A percentile compares a stretch with the other conserved stretches of the same genome.
Conservation (phyloP, 2,113 vertebrate species). For the Hylia prasina region DNA sequence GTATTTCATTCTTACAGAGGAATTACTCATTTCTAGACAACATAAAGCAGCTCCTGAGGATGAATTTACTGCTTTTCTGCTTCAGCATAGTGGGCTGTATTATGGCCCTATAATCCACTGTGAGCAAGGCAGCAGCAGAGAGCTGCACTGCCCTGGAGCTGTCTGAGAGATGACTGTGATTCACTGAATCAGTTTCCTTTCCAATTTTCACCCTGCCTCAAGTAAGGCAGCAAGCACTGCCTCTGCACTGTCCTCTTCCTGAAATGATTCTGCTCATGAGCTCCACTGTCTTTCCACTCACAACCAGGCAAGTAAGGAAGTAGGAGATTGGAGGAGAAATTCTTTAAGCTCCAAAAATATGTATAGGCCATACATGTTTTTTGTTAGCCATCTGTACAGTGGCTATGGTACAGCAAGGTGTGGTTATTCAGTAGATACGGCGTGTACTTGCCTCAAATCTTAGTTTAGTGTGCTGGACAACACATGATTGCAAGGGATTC, state of each 20-base stretch:
- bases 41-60: neutral
- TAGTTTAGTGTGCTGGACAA: neutral
- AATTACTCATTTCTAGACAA: slow-evolving; percentile 30
- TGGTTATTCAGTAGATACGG: neutral
- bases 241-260: neutral
- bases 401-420: neutral
- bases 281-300: neutral
- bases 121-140: neutral
- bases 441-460: neutral
- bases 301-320: neutral
- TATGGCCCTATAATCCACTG: neutral
- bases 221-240: neutral
- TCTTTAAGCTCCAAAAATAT: neutral
- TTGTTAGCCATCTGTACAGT: neutral
- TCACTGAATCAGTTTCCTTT: neutral
- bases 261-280: neutral
- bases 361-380: fast-evolving
- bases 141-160: neutral
- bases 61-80: slow-evolving; percentile 3
- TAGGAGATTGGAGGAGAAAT: neutral
- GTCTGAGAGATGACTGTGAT: neutral
- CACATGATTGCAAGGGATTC: neutral
- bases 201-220: neutral
- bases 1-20: neutral
- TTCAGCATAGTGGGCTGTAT: neutral